Percentiles rank a stretch among this genome's conserved stretches.
These are phyloP conservation scores for Colinus virginianus DNA, from an alignment of 2,113 vertebrate genomes.

Conservation along the genomic window DNA sequence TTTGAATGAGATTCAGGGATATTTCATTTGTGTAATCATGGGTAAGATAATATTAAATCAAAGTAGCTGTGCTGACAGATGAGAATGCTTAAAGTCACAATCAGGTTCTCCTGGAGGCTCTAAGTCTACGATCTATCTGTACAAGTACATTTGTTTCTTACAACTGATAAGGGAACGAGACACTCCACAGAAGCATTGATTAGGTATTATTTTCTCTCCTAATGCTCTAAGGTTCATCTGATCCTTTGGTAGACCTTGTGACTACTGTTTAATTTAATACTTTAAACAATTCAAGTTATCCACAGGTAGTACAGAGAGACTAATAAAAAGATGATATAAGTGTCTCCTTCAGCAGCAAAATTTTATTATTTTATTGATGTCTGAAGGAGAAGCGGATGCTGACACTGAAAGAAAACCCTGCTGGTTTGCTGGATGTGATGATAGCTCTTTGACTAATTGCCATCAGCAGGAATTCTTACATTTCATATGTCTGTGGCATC, in stretches of 20 bases:
- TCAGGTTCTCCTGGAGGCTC: neutral
- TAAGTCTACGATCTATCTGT: neutral
- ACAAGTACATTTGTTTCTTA: constrained; percentile 32
- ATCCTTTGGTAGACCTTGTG: neutral
- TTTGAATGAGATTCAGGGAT: constrained; percentile 32
- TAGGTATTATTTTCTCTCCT: constrained; percentile 17
- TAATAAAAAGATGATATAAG: constrained; percentile 15
- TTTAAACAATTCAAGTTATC: constrained; percentile 20
- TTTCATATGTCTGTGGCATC: constrained; percentile 45
- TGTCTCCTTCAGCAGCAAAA: constrained; percentile 10
- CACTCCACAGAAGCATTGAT: neutral
- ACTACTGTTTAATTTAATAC: constrained; percentile 43
- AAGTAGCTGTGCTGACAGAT: constrained; percentile 13
- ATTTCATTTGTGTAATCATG: constrained; percentile 50
- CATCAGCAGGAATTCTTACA: constrained; percentile 35
- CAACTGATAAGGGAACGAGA: constrained; percentile 3
- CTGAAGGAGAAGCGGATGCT: constrained; percentile 19
- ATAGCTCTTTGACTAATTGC: constrained; percentile 16
- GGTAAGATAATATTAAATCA: constrained; percentile 50
- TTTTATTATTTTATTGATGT: neutral
- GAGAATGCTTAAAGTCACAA: constrained; percentile 33
- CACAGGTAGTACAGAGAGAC: neutral
- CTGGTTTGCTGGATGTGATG: neutral
- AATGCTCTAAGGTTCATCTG: constrained; percentile 4
- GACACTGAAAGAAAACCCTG: neutral